Conservation (phyloP, 2,888 invertebrate species). For the Schrankia costaestrigalis region DNA sequence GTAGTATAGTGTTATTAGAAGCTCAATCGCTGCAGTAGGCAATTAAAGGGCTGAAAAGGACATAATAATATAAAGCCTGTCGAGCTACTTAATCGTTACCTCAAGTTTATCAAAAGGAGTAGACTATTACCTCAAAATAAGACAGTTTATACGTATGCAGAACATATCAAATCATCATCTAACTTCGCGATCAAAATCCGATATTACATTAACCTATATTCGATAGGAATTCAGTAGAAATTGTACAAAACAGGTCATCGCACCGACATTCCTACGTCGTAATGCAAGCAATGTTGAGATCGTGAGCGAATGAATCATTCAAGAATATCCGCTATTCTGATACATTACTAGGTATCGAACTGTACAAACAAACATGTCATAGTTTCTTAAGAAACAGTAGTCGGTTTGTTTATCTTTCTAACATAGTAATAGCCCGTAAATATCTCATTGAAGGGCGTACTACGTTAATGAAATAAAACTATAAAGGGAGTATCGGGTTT, state of each 20-base stretch:
- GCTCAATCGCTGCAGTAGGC: no score
- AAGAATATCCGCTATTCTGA: constrained; percentile 16
- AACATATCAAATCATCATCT: background rate
- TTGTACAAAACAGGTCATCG: constrained; percentile 16
- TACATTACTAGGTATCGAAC: constrained; percentile 21
- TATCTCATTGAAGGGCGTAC: no score
- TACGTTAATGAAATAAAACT: no score
- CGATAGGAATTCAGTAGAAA: constrained; percentile 19
- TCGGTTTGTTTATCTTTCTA: constrained; percentile 4
- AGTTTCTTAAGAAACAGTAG: constrained; percentile 11
- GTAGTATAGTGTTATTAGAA: no score
- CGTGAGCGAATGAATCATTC: constrained; percentile 26
- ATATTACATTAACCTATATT: constrained; percentile 13
- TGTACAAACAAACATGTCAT: constrained; percentile 20
- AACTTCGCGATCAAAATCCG: background rate
- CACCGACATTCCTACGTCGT: constrained; percentile 17
- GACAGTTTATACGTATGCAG: no score
- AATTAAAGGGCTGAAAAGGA: no score
- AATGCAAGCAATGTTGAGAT: constrained; percentile 10
- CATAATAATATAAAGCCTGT: no score
- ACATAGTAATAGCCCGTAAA: no score
- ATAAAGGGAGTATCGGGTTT: no score
- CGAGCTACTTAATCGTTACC: no score
- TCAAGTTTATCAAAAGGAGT: no score
- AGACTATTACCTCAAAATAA: no score